These are phyloP conservation scores for Saturnia pavonia DNA, from an alignment of 2,888 invertebrate species.

Conservation along the genomic window DNA sequence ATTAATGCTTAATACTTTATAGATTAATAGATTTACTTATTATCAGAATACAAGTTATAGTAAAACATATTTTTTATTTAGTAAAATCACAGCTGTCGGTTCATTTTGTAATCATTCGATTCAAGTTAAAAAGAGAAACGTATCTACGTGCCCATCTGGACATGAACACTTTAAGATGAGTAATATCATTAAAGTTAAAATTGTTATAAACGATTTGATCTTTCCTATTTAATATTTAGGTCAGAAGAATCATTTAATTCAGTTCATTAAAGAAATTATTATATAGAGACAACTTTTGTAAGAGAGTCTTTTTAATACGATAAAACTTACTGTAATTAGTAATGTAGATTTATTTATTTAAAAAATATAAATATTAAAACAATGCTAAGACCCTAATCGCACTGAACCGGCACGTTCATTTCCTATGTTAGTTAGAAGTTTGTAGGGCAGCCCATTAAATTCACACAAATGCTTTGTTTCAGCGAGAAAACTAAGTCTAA, in stretches of 20 bases:
- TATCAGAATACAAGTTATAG: too few species aligned
- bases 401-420: not conserved
- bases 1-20: too few species aligned
- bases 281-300: not conserved
- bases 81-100: too few species aligned
- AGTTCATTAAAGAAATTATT: not conserved
- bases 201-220: not conserved
- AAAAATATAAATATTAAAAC: not conserved
- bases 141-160: too few species aligned
- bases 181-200: not conserved
- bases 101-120: too few species aligned
- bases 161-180: not conserved
- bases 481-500: conserved; percentile 43
- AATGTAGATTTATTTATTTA: not conserved
- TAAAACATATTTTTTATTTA: too few species aligned
- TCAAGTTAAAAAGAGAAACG: too few species aligned
- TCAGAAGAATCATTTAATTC: too few species aligned
- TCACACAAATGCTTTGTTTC: conserved; percentile 39
- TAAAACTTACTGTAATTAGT: not conserved
- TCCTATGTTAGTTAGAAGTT: not conserved
- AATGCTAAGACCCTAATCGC: not conserved
- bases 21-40: too few species aligned
- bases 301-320: not conserved
- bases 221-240: not conserved
- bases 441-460: conserved; percentile 35